Evolutionary conservation across 2,797 vertebrate species (phyloP), one percentile per base, ranked within the genome.

Genomic region (Halcyon badia): DNA sequence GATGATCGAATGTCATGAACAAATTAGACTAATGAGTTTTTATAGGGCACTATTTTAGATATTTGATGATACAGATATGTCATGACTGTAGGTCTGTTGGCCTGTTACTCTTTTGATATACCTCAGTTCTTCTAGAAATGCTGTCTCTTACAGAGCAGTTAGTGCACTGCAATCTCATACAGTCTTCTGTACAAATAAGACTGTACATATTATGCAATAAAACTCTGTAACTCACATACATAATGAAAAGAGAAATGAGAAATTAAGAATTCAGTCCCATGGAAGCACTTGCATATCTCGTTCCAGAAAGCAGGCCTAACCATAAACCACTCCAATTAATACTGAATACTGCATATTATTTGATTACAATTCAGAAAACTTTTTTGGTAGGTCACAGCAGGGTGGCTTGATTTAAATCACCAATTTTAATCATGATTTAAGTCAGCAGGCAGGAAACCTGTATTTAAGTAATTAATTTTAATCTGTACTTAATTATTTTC

Each of bases 391-490:
- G 41, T 87, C 24, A 0, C 95, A 96, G 90, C 73, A 75, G 81
- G 91, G 54, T 65, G 37, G 31, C 57, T 92, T 85, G 52, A 91
- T 92, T 92, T 89, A 92, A 94, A 78, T 89, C 84, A 46, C 52
- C 11, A 57, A 52, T 91, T 92, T 68, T 76, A 94, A 91, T 94
- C 7, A 80, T 44, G n/a, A 75, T 87, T 89, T 80, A 91, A 95
- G 83, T 87, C 79, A 96, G 52, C 69, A 92, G 71, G 76, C 84
- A 94, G 89, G 87, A 94, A 91, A 69, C 26, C 4, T 75, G 14
- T 68, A 75, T 87, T 94, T 80, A 92, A 90, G 90, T 81, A 94
- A 95, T 94, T 81, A 85, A 89, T 87, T 91, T 87, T 92, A 83
- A 92, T 94, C 49, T 51, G n/a, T 64, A 39, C 46, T 65, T 96